These are phyloP conservation scores for Somateria mollissima DNA, from an alignment of 2,797 vertebrate genomes.

Conservation along the genomic window DNA sequence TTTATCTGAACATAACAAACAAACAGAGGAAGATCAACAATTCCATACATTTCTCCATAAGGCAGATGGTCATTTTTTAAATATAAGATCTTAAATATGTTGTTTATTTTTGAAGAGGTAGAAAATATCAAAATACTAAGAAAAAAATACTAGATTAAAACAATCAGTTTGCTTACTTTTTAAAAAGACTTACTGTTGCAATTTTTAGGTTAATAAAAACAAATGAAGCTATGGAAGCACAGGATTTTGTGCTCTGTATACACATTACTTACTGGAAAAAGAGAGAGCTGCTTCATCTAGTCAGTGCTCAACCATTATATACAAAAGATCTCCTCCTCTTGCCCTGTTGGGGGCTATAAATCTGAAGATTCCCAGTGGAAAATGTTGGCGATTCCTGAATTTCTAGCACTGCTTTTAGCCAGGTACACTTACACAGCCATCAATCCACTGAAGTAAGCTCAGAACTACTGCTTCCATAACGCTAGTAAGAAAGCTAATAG, in stretches of 20 bases:
- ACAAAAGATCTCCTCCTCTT: slow-evolving; percentile 16
- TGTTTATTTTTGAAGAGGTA: slow-evolving; percentile 78
- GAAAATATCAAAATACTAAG: slow-evolving; percentile 77
- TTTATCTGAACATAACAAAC: slow-evolving; percentile 56
- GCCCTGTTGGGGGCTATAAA: slow-evolving; percentile 3
- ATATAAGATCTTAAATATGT: slow-evolving; percentile 73
- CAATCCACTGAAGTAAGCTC: neutral
- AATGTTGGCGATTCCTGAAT: slow-evolving; percentile 35
- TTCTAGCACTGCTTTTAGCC: slow-evolving; percentile 21
- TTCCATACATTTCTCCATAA: slow-evolving; percentile 75
- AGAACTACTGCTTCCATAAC: slow-evolving; percentile 26
- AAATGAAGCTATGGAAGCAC: slow-evolving; percentile 54
- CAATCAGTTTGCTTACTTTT: slow-evolving; percentile 57
- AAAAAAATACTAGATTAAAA: slow-evolving; percentile 71
- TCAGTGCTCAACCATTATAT: slow-evolving; percentile 41
- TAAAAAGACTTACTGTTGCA: slow-evolving; percentile 55
- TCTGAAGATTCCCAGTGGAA: slow-evolving; percentile 23
- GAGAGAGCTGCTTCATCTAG: slow-evolving; percentile 37
- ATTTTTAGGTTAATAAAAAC: slow-evolving; percentile 62
- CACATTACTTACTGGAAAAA: slow-evolving; percentile 23
- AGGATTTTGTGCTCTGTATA: slow-evolving; percentile 36
- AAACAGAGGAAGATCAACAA: slow-evolving; percentile 60
- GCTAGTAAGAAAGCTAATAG: neutral
- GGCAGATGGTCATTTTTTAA: slow-evolving; percentile 76
- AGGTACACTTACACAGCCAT: slow-evolving; percentile 51